Evolutionary conservation across 2,888 invertebrate species (phyloP), one percentile per base, ranked within the genome.

Genomic region (Callyntrura sp.): DNA sequence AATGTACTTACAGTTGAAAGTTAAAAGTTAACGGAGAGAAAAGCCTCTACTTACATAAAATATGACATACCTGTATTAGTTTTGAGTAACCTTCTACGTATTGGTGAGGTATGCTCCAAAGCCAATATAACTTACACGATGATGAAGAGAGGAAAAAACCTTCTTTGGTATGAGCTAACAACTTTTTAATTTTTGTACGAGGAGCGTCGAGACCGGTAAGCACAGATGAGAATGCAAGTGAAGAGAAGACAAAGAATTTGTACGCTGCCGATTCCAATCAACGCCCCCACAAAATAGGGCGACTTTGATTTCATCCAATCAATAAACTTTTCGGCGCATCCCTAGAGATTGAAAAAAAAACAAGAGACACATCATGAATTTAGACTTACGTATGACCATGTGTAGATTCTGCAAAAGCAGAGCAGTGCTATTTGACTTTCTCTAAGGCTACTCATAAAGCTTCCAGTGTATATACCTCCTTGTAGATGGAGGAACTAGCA

Each of bases 211-310:
- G 89, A 86, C 17, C 93, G 89, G 90, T 92, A 93, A 12, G 92
- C 91, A 88, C 92, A 92, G 62, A 93, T 92, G 23, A 93, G 91
- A 81, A 92, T 92, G 87, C 92, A 92, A 9, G 92, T 93, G 87
- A 92, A 93, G 17, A 93, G 86, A 17, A 93, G 90, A 88, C 92
- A 92, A 11, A 93, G 78, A 12, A 93, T 60, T 82, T 93, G 92
- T 62, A 92, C 85, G 2, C 90, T 90, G 62, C 92, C 92, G 35
- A 93, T 90, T 2, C 91, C 91, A 78, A 92, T 92, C 73, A 93
- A 82, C 68, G 91, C 85, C 78, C 92, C 92, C 60, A 93, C 92
- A 12, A 93, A 90, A 79, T 90, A 92, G 4, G 92, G 90, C 20
- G 91, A 60, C 78, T 91, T 82, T 60, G 88, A 79, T 51, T 91